phyloP scores from a whole-genome alignment of 2,797 vertebrate genomes.

The Pipistrellus pipistrellus region DNA sequence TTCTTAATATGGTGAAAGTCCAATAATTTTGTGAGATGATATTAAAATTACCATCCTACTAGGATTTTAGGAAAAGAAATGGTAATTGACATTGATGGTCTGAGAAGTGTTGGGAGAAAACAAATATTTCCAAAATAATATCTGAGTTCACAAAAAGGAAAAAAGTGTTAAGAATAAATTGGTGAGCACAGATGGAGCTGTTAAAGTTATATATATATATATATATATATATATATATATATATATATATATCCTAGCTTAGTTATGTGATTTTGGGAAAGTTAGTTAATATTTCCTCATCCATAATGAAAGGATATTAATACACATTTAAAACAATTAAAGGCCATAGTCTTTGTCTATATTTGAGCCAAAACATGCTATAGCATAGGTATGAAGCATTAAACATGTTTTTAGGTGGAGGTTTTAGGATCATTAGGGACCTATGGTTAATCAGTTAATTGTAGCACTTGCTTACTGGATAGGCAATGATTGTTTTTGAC shows the following conservation, averaged over 20 bases:
- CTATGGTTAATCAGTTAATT: conserved; percentile 28
- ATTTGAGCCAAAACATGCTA: not conserved
- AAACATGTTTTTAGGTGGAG: not conserved
- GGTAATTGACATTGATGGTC: not conserved
- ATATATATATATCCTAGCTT: too few species aligned
- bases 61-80: conserved; percentile 34
- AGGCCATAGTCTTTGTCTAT: not conserved
- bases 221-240: too few species aligned
- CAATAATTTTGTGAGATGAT: not conserved
- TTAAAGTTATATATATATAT: not conserved
- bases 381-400: not conserved
- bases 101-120: not conserved
- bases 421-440: not conserved
- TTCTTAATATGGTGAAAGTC: not conserved
- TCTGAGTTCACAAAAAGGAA: not conserved
- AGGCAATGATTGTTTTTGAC: conserved; percentile 24
- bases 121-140: conserved; percentile 36
- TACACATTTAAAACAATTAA: conserved; percentile 14
- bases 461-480: not conserved
- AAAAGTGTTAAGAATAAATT: not conserved
- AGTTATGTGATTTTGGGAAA: not conserved
- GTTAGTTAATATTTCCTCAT: conserved; percentile 17
- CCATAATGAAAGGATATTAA: not conserved
- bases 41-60: not conserved
- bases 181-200: not conserved